Base-by-base conservation (phyloP, 1,140 invertebrate genomes). In the Eupristina koningsbergeri region DNA sequence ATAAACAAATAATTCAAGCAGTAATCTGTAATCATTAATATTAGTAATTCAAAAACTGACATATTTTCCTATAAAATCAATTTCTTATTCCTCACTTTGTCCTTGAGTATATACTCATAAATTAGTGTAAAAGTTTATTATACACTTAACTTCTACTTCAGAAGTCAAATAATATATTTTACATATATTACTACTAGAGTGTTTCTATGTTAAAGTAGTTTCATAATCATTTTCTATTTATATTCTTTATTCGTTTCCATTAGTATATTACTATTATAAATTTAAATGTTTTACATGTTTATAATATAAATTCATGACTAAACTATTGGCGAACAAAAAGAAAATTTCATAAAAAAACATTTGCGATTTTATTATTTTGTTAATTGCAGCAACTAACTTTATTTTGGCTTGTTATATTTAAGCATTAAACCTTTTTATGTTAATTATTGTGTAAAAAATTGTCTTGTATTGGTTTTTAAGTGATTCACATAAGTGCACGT, bases 381-480 rank as follows among this genome's bases (percentile, higher is more conserved):
- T 36, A 71, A 58, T 58, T 53, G 29, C 22, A 50, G 47, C 64
- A 58, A 80, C 47, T 71, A 71, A 71, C 64, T 71, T 61, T 71
- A 41, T 47, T 64, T 58, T 80, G 41, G 79, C 79, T 80, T 80
- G 22, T 22, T 71, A 71, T 22, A 74, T 39, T 79, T 76, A 75
- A 73, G 45, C 67, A 61, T 39, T 45, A 71, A 34, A 79, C 83
- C 69, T 86, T 73, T 45, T 77, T 84, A 81, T 79, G 71, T 86
- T 76, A 77, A 53, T 74, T 61, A 81, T 77, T 67, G 45, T 84
- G 17, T 53, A 86, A n/a, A n/a, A n/a, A 53, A 77, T 58, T 80
- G 19, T 47, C n/a, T 69, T 58, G 34, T 34, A 50, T 58, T 73
- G 50, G 13, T 50, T 50, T 50, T 50, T 15, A 50, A 9, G 34